These are phyloP conservation scores for Proterorhinus semilunaris DNA, from an alignment of 2,113 vertebrate genomes.

Conservation along the genomic window DNA sequence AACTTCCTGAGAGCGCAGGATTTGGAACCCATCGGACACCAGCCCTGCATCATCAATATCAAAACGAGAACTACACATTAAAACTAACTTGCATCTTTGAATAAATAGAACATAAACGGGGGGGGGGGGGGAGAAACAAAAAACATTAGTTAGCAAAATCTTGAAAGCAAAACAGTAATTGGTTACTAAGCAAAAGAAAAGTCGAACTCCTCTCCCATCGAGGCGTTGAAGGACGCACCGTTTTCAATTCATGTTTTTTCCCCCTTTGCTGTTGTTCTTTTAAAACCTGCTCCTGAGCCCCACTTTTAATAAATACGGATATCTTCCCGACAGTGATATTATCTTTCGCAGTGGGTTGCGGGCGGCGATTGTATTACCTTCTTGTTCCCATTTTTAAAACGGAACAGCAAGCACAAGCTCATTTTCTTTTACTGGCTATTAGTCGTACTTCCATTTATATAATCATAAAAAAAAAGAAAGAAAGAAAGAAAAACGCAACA, in stretches of 20 bases:
- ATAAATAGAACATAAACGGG: neutral
- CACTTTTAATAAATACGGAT: constrained; percentile 6
- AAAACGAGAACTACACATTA: neutral
- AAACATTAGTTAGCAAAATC: neutral
- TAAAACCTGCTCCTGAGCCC: neutral
- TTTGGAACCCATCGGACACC: constrained; percentile 31
- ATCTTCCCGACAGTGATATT: constrained; percentile 7
- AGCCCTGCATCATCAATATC: constrained; percentile 10
- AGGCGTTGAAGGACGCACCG: constrained; percentile 6
- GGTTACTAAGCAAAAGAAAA: neutral
- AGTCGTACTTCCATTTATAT: neutral
- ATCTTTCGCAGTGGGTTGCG: constrained; percentile 1
- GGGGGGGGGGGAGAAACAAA: neutral
- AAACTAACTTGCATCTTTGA: neutral
- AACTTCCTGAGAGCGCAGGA: constrained; percentile 63
- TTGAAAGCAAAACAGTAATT: neutral
- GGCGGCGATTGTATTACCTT: neutral
- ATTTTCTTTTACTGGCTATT: neutral
- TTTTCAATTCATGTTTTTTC: neutral
- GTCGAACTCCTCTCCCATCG: constrained; percentile 12
- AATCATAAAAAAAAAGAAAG: neutral
- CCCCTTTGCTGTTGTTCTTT: neutral
- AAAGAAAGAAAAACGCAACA: neutral
- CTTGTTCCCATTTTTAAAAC: neutral
- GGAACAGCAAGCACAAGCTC: neutral